Base-by-base conservation (phyloP, 2,113 vertebrate genomes). In the Meleagris gallopavo region DNA sequence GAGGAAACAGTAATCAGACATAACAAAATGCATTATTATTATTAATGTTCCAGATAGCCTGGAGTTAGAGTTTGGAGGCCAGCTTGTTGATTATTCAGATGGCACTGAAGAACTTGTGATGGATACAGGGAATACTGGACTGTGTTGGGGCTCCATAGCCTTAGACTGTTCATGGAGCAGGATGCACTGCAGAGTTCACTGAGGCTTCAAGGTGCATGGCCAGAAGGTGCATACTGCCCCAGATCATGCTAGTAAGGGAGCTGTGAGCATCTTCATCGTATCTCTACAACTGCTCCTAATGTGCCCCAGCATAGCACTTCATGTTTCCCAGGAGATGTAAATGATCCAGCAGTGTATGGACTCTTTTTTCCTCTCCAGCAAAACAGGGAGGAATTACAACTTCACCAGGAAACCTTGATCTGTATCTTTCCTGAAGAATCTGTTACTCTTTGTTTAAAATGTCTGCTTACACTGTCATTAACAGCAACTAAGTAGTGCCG, bases 301-400 rank as follows among this genome's bases (percentile, higher is more conserved):
- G 45, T 66, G 30, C 54, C 74, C 60, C 82, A 38, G 2, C 13
- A 1, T 20, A 18, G 38, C 2, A 0, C 29, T 32, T 32, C 2
- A 1, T 3, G 7, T 30, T 55, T 7, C 6, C 9, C 21, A 61
- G 61, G 24, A 78, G 41, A 10, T 48, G n/a, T 0, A 4, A 48
- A 29, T 0, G 5, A 9, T 41, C 12, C 38, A 12, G 29, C 25
- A 32, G 0, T 1, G 5, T 48, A 10, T 2, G 41, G n/a, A 24
- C 41, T 86, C 48, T 82, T 55, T 82, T 18, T 38, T 69, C 40
- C 27, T 80, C 45, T 91, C 38, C 38, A 40, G 46, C 46, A 32
- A 40, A 69, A 57, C 1, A 27, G 62, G n/a, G 43, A 34, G 27
- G 17, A 41, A 32, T 11, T 27, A 45, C 41, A 65, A 0, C 38